Base-by-base conservation (phyloP, 2,797 vertebrate species). In the Anabacerthia variegaticeps region DNA sequence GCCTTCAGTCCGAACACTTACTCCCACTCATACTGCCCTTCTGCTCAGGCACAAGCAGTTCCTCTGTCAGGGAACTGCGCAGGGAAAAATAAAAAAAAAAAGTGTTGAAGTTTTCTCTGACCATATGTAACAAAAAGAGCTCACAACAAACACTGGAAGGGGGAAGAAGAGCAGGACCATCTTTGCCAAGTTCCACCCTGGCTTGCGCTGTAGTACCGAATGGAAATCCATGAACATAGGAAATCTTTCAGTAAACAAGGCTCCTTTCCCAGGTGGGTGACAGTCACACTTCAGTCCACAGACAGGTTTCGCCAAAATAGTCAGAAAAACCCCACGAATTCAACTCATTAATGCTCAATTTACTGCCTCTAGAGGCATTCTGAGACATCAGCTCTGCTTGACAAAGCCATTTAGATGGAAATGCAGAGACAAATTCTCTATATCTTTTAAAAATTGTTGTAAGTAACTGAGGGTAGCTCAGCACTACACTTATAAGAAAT, bases 31-130 rank as follows among this genome's bases (percentile, higher is more conserved):
- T 1, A 12, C 12, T 54, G 52, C 20, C 20, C 9, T 36, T 54
- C 58, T 61, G 27, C 36, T 18, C 8, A 4, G n/a, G 9, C 44
- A 67, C 10, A 34, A 71, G 36, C 15, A 32, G 4, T 7, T 43
- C 34, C 26, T 32, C 34, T 56, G 11, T 8, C 24, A 59, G n/a
- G 9, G 14, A 86, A 75, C 2, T 1, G 3, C 3, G 5, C 0
- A 6, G 17, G 14, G 1, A 9, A 44, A 9, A 39, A 39, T 39
- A 21, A 34, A 28, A 54, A 44, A 43, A 63, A 56, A 37, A 17
- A 3, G 2, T 19, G 9, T 5, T 37, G 21, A 69, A 71, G 12
- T 71, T 37, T 67, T 46, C 46, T 55, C 9, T 4, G 51, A 36
- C 5, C 11, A 22, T 0, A 0, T 2, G 2, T 37, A 65, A 41